Conservation (phyloP, 2,888 invertebrate genomes). For the Antheraea yamamai region DNA sequence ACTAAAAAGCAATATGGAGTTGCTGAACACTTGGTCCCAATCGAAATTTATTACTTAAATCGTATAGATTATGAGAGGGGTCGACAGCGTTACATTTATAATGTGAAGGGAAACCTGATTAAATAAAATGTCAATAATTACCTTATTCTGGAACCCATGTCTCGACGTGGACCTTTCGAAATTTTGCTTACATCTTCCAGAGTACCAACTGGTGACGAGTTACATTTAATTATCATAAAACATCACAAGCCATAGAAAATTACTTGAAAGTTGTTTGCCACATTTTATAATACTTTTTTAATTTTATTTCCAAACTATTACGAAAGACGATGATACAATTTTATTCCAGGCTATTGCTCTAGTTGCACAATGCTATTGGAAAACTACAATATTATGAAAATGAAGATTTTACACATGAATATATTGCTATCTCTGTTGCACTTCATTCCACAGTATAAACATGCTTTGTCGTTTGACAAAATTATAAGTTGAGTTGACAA, state of each 20-base stretch:
- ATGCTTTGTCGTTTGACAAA: neutral
- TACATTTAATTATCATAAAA: constrained; percentile 53
- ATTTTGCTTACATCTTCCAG: constrained; percentile 65
- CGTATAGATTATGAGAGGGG: neutral
- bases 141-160: constrained; percentile 79
- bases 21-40: constrained; percentile 19
- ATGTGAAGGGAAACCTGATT: constrained; percentile 20
- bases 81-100: neutral
- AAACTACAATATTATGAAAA: neutral
- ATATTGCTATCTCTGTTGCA: constrained; percentile 3
- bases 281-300: constrained; percentile 50
- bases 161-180: constrained; percentile 65
- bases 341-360: constrained; percentile 20
- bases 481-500: neutral
- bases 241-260: constrained; percentile 68
- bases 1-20: constrained; percentile 41
- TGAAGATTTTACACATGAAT: neutral
- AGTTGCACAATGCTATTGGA: constrained; percentile 17
- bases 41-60: neutral
- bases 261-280: constrained; percentile 41
- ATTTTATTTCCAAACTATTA: constrained; percentile 48
- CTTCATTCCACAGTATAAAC: neutral
- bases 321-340: constrained; percentile 41
- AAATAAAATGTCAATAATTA: constrained; percentile 37
- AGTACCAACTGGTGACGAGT: constrained; percentile 37